Evolutionary conservation across 1,140 invertebrate genomes (phyloP).

Genomic region (Stegodyphus dumicola): DNA sequence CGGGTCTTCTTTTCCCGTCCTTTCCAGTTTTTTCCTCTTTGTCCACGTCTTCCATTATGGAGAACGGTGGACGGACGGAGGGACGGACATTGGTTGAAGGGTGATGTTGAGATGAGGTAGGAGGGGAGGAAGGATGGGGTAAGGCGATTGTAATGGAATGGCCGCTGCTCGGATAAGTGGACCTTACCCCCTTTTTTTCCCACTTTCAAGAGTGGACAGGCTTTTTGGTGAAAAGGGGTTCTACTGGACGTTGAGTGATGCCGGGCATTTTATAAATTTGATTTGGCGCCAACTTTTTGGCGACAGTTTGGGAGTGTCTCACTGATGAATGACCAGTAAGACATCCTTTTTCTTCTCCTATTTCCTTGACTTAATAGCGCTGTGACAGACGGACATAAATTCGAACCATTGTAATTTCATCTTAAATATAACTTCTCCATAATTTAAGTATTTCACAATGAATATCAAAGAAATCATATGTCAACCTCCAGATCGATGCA

Average conservation of each 20-base stretch:
- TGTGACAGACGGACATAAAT: background rate
- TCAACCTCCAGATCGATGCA: no score
- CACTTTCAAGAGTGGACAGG: constrained; percentile 1
- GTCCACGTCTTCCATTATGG: background rate
- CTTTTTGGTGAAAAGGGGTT: background rate
- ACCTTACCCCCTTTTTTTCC: constrained; percentile 2
- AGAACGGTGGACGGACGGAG: background rate
- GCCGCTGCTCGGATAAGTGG: background rate
- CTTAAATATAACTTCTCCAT: no score
- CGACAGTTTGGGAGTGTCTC: background rate
- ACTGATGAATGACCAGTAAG: background rate
- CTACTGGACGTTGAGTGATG: background rate
- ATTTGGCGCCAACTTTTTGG: constrained; percentile 2
- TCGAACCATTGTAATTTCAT: no score
- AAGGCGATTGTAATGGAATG: background rate
- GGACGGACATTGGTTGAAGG: background rate
- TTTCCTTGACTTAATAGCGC: background rate
- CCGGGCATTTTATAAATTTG: background rate
- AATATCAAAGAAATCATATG: no score
- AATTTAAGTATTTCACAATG: no score
- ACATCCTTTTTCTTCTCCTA: background rate
- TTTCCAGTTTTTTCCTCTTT: background rate
- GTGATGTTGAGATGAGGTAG: background rate
- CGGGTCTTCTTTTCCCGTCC: background rate
- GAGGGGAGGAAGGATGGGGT: background rate